A percentile compares a stretch with the other conserved stretches of the same genome.
These are phyloP conservation scores for Calliphora vicina DNA, from an alignment of 1,140 invertebrate genomes.

Conservation along the genomic window DNA sequence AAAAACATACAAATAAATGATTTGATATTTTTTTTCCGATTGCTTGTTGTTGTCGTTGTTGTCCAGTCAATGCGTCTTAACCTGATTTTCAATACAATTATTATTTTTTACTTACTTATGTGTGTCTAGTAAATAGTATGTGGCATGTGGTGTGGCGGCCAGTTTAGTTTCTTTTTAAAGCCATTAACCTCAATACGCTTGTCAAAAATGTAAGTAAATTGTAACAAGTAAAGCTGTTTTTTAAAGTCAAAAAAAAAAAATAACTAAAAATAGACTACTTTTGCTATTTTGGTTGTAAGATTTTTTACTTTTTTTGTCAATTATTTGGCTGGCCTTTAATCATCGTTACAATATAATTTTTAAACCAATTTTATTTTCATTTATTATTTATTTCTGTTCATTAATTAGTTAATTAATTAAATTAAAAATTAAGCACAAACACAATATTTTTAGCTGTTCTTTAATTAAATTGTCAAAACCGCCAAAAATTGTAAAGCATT, in stretches of 20 bases:
- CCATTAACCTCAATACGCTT: conserved; percentile 28
- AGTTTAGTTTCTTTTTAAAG: background rate
- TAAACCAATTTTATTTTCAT: too few relatives aligned
- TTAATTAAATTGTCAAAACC: too few relatives aligned
- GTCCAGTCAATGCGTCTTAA: conserved; percentile 27
- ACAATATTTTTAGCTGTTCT: too few relatives aligned
- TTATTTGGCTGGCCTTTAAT: background rate
- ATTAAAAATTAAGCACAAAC: too few relatives aligned
- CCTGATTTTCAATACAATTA: conserved; percentile 3
- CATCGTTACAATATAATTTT: too few relatives aligned
- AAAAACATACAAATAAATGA: too few relatives aligned
- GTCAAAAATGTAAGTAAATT: conserved; percentile 3
- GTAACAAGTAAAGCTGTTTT: background rate
- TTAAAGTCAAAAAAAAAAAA: background rate
- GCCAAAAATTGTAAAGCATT: too few relatives aligned
- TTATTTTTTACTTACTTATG: background rate
- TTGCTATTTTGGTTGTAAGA: background rate
- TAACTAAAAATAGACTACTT: too few relatives aligned
- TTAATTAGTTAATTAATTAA: too few relatives aligned
- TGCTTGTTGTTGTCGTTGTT: background rate
- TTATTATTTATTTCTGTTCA: too few relatives aligned
- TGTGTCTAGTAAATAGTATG: background rate
- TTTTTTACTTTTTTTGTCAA: background rate
- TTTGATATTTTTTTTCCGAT: background rate
- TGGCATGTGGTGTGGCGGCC: background rate